Percentiles rank a stretch among this genome's conserved stretches.
Conservation (phyloP, 2,888 invertebrate species). For the Brenthis ino region DNA sequence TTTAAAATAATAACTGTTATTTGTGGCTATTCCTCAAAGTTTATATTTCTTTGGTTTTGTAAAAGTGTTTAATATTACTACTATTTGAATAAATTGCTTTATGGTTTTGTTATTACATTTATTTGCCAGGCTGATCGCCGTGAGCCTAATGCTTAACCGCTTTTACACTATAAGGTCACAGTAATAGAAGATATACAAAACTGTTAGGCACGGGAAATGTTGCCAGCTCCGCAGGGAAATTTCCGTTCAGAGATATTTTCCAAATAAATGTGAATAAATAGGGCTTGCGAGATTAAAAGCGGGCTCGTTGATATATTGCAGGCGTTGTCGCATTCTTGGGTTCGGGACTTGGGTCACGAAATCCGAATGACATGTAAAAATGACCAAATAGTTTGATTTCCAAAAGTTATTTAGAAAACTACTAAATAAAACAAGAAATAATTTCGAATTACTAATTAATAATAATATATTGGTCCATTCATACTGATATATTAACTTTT, state of each 20-base stretch:
- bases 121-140: background rate
- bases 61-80: too few relatives aligned
- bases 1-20: too few relatives aligned
- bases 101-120: background rate
- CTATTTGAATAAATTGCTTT: background rate
- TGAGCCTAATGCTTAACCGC: slow-evolving; percentile 10
- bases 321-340: slow-evolving; percentile 40
- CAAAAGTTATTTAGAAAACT: background rate
- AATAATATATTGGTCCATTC: too few relatives aligned
- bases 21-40: too few relatives aligned
- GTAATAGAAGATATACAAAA: slow-evolving; percentile 70
- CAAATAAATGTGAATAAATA: slow-evolving; percentile 78
- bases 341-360: slow-evolving; percentile 21
- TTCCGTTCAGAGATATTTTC: slow-evolving; percentile 57
- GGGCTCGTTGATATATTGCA: slow-evolving; percentile 69
- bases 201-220: slow-evolving; percentile 71
- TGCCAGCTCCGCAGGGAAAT: slow-evolving; percentile 69
- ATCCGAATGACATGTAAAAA: slow-evolving; percentile 21
- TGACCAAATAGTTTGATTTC: slow-evolving; percentile 15
- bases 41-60: too few relatives aligned
- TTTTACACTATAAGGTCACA: slow-evolving; percentile 46
- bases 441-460: too few relatives aligned
- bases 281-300: slow-evolving; percentile 76
- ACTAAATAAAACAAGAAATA: too few relatives aligned
- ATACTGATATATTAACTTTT: too few relatives aligned